These are phyloP conservation scores for Dendrocopos noguchii DNA, from an alignment of 2,113 vertebrate genomes.

Conservation along the genomic window DNA sequence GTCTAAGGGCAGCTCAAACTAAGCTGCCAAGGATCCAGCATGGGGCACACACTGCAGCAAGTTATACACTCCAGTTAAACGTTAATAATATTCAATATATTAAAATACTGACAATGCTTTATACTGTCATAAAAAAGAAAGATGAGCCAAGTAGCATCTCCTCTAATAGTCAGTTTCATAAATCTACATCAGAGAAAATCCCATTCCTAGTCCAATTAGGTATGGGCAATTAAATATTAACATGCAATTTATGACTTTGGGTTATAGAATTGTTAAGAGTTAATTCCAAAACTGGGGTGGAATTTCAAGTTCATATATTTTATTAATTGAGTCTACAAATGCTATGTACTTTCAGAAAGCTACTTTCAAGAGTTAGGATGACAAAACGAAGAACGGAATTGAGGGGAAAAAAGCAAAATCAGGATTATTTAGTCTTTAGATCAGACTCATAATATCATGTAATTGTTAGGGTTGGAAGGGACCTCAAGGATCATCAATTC, in stretches of 20 bases:
- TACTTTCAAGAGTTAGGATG: not conserved
- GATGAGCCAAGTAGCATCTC: not conserved
- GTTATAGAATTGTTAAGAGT: conserved; percentile 31
- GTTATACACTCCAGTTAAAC: conserved; percentile 19
- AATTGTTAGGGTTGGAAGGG: too few relatives aligned
- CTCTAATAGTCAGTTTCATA: conserved; percentile 17
- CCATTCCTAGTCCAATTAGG: conserved; percentile 20
- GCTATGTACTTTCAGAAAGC: not conserved
- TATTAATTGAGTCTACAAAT: conserved; percentile 3
- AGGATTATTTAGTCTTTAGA: too few relatives aligned
- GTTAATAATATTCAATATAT: conserved; percentile 36
- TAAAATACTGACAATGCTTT: conserved; percentile 23
- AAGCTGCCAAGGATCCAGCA: accelerated
- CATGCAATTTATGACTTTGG: not conserved
- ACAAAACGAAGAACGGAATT: not conserved
- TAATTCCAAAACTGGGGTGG: not conserved
- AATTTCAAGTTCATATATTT: conserved; percentile 20
- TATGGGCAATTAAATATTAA: conserved; percentile 47
- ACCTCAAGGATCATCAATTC: too few relatives aligned
- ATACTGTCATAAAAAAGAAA: conserved; percentile 23
- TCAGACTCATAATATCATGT: too few relatives aligned
- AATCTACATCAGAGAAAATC: conserved; percentile 17
- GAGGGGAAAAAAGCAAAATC: not conserved
- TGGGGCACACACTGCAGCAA: accelerated
- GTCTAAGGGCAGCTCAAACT: not conserved